These are phyloP conservation scores for Temnothorax unifasciatus DNA, from an alignment of 2,888 invertebrate genomes.

Conservation along the genomic window DNA sequence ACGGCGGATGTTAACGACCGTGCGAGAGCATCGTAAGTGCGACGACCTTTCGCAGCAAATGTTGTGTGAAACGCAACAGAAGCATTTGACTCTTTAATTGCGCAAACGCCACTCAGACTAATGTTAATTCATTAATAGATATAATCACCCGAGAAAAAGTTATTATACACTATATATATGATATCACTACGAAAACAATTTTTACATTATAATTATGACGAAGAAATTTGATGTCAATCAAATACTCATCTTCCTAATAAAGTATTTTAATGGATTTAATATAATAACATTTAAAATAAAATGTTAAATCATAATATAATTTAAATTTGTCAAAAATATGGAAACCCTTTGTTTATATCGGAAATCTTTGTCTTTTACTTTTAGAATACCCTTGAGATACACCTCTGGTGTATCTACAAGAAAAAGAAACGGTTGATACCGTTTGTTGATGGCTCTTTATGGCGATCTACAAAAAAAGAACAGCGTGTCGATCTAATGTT, in stretches of 20 bases:
- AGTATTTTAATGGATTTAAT: background rate
- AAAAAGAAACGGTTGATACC: background rate
- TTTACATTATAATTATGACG: background rate
- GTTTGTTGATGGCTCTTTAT: conserved; percentile 16
- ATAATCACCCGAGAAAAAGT: background rate
- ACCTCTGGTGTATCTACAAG: background rate
- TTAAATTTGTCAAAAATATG: background rate
- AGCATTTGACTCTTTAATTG: conserved; percentile 11
- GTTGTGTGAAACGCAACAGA: conserved; percentile 56
- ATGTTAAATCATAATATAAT: background rate
- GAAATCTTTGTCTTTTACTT: background rate
- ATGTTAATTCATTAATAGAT: background rate
- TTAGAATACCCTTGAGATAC: background rate
- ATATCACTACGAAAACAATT: background rate
- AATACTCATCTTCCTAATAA: background rate
- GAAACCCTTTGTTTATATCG: background rate
- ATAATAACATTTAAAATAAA: background rate
- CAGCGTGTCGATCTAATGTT: conserved; percentile 19
- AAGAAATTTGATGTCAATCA: background rate
- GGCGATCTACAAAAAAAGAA: conserved; percentile 14
- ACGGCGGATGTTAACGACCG: conserved; percentile 80
- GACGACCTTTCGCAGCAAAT: conserved; percentile 72
- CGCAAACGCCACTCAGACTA: background rate
- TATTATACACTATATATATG: background rate
- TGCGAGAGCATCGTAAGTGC: conserved; percentile 59